phyloP scores from a whole-genome alignment of 2,797 vertebrate genomes.

The Xiphophorus birchmanni region DNA sequence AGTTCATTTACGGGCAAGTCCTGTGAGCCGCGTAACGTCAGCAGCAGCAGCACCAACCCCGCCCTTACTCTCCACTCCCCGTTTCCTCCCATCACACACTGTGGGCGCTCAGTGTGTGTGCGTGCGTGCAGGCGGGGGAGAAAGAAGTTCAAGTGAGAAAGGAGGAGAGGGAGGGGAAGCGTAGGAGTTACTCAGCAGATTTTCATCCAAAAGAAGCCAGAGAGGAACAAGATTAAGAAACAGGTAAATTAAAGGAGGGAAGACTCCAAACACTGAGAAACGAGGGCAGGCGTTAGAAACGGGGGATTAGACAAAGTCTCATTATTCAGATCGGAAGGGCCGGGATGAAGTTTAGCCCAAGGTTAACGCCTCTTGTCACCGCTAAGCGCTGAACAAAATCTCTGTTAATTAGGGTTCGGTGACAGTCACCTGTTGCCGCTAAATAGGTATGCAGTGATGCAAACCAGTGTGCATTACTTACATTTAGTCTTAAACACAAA shows the following conservation, averaged over 20 bases:
- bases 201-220: constrained; percentile 61
- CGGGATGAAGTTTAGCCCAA: constrained; percentile 59
- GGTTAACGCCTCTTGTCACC: constrained; percentile 51
- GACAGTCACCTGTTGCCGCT: constrained; percentile 13
- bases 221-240: constrained; percentile 57
- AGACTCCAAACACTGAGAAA: constrained; percentile 47
- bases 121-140: neutral
- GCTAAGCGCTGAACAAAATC: constrained; percentile 39
- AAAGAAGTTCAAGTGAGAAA: constrained; percentile 12
- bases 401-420: constrained; percentile 27
- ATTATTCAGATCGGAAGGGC: constrained; percentile 67
- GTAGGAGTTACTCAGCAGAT: constrained; percentile 83
- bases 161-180: constrained; percentile 7
- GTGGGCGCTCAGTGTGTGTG: constrained; percentile 42
- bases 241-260: constrained; percentile 41
- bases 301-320: constrained; percentile 57
- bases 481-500: neutral
- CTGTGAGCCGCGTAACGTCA: constrained; percentile 89
- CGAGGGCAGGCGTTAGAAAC: constrained; percentile 50
- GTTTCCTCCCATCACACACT: constrained; percentile 65
- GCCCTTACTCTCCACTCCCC: constrained; percentile 43
- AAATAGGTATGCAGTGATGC: constrained; percentile 4
- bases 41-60: constrained; percentile 65
- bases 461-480: neutral
- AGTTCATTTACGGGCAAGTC: constrained; percentile 99